A percentile compares a stretch with the other conserved stretches of the same genome.
phyloP scores from a whole-genome alignment of 2,888 invertebrate genomes.

The Odontothrips loti region DNA sequence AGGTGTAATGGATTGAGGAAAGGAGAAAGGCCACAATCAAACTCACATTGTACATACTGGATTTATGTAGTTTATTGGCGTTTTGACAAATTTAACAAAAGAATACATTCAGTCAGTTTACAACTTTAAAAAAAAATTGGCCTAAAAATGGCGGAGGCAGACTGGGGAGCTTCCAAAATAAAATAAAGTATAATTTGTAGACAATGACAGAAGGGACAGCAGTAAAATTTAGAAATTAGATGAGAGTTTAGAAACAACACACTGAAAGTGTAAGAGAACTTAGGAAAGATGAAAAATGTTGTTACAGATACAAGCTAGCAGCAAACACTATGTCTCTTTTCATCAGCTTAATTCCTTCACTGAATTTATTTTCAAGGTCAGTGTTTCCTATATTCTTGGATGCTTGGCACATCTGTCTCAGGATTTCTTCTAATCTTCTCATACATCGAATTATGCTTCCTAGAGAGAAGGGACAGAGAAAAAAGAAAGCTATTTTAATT shows the following conservation, averaged over 20 bases:
- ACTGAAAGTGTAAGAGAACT: neutral
- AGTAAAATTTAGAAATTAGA: neutral
- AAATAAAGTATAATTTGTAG: neutral
- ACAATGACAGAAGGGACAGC: neutral
- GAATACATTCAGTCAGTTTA: neutral
- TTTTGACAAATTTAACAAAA: neutral
- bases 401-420: constrained; percentile 92
- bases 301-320: constrained; percentile 87
- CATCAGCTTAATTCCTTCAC: constrained; percentile 81
- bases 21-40: neutral
- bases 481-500: neutral
- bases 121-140: neutral
- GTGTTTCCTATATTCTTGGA: constrained; percentile 95
- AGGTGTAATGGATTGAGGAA: neutral
- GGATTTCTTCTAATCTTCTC: constrained; percentile 90
- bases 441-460: constrained; percentile 86
- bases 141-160: neutral
- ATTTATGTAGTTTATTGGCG: neutral
- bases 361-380: constrained; percentile 92
- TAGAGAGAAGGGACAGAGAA: constrained; percentile 41
- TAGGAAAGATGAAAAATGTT: too few relatives aligned
- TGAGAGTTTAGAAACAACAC: neutral
- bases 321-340: constrained; percentile 99
- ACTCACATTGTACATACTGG: neutral
- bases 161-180: neutral